These are phyloP conservation scores for Lepidothrix coronata DNA, from an alignment of 2,113 vertebrate species.

Conservation along the genomic window DNA sequence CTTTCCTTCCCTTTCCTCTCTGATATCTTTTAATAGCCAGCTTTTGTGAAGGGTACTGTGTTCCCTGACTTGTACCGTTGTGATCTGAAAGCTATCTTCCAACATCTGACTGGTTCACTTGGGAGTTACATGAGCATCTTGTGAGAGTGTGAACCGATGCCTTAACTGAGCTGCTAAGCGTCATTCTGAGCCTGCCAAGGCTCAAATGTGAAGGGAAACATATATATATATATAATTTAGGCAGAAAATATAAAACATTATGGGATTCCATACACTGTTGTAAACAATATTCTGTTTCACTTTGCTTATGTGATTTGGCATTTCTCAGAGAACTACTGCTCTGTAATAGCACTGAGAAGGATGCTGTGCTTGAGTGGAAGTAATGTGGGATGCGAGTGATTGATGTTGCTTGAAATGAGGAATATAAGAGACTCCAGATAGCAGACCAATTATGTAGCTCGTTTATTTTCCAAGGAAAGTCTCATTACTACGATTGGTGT, in stretches of 20 bases:
- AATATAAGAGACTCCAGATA: not conserved
- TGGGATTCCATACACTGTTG: constrained; percentile 2
- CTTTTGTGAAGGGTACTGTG: not conserved
- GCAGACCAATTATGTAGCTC: not conserved
- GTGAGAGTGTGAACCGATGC: not conserved
- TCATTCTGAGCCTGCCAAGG: constrained; percentile 26
- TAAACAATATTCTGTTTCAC: constrained; percentile 32
- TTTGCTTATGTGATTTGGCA: constrained; percentile 4
- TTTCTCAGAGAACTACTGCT: constrained; percentile 1
- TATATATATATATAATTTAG: not conserved
- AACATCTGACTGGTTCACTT: not conserved
- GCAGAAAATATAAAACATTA: constrained; percentile 23
- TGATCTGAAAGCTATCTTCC: not conserved
- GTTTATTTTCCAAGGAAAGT: not conserved
- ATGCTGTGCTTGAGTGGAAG: not conserved
- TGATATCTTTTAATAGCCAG: not conserved
- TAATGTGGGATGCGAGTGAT: not conserved
- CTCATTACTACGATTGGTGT: not conserved
- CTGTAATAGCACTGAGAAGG: not conserved
- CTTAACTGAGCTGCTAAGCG: not conserved
- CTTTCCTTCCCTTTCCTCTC: not conserved
- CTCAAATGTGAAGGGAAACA: constrained; percentile 25
- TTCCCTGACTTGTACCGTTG: not conserved
- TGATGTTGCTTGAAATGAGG: constrained; percentile 3
- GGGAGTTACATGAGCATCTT: not conserved